phyloP scores from a whole-genome alignment of 2,888 invertebrate genomes.

The Plebejus anna region DNA sequence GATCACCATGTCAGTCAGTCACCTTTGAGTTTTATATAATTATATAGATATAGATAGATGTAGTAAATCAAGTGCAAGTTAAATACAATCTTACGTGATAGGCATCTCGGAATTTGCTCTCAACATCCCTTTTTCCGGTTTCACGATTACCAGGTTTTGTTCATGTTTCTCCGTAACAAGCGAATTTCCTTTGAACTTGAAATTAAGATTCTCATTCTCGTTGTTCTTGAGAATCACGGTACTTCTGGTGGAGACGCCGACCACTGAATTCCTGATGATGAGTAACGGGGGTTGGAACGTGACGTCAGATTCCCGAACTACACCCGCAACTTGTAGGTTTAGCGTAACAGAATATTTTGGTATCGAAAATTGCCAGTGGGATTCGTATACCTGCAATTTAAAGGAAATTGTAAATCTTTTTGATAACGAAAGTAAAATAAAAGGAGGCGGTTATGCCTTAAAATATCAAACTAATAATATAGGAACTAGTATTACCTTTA shows the following conservation, averaged over 20 bases:
- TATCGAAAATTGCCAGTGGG: conserved; percentile 83
- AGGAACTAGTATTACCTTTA: too few relatives aligned
- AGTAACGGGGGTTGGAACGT: conserved; percentile 80
- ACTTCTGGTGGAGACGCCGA: conserved; percentile 74
- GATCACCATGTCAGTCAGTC: too few relatives aligned
- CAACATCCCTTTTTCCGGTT: conserved; percentile 73
- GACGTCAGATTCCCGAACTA: conserved; percentile 82
- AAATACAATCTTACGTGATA: conserved; percentile 65
- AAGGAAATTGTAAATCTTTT: neutral
- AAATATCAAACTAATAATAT: too few relatives aligned
- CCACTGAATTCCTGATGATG: conserved; percentile 80
- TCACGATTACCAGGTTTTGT: conserved; percentile 68
- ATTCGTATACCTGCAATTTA: conserved; percentile 75
- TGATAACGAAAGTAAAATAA: too few relatives aligned
- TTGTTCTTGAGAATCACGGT: conserved; percentile 73
- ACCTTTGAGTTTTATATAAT: too few relatives aligned
- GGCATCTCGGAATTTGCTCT: conserved; percentile 66
- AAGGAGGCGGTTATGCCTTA: too few relatives aligned
- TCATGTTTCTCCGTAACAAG: conserved; percentile 78
- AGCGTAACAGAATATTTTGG: conserved; percentile 76
- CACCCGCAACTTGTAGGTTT: conserved; percentile 81
- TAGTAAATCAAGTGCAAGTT: too few relatives aligned
- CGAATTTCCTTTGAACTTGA: conserved; percentile 76
- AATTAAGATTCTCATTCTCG: conserved; percentile 73
- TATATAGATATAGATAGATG: too few relatives aligned